Base-by-base conservation (phyloP, 2,113 vertebrate genomes). In the Hypomesus transpacificus region DNA sequence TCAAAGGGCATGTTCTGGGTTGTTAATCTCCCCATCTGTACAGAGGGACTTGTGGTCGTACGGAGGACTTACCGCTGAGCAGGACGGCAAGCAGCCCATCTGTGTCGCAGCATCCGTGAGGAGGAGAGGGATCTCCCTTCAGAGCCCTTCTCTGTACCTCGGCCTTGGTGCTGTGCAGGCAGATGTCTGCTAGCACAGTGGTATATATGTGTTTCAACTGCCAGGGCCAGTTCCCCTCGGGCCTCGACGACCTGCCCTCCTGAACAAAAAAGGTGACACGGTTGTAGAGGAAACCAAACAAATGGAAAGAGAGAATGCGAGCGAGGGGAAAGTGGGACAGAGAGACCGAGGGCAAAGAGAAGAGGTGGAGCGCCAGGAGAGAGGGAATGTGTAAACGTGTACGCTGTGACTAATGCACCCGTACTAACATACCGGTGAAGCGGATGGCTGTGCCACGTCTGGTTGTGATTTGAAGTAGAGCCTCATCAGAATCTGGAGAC, bases 401-500 rank as follows among this genome's bases (percentile, higher is more conserved):
- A 46, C 16, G 26, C 26, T 20, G 22, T 28, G 24, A 26, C 26
- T 5, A 7, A 20, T 14, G 14, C 6, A 16, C 4, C 22, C 59
- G 16, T 14, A n/a, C 59, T 20, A 17, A 26, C 22, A 34, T 63
- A n/a, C 31, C 21, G 13, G 14, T 61, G 59, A 24, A 61, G 59
- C 4, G 22, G 24, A 61, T 63, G 17, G 6, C 28, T 63, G 28
- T 63, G 17, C 28, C 2, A 9, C 31, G 28, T 69, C 68, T 50
- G 66, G 69, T 22, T 22, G 59, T 22, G 46, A 20, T 20, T 68
- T 31, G 14, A 52, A 31, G 46, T 75, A 31, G 56, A 81, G 34
- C 2, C 82, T 75, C 84, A 86, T 84, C 75, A 93, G 85, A 52
- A 77, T 56, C 69, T 83, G 89, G 67, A 93, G 85, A 72, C 85